Percentiles rank a stretch among this genome's conserved stretches.
These are phyloP conservation scores for Hippotragus niger DNA, from an alignment of 2,113 vertebrate genomes.

Conservation along the genomic window DNA sequence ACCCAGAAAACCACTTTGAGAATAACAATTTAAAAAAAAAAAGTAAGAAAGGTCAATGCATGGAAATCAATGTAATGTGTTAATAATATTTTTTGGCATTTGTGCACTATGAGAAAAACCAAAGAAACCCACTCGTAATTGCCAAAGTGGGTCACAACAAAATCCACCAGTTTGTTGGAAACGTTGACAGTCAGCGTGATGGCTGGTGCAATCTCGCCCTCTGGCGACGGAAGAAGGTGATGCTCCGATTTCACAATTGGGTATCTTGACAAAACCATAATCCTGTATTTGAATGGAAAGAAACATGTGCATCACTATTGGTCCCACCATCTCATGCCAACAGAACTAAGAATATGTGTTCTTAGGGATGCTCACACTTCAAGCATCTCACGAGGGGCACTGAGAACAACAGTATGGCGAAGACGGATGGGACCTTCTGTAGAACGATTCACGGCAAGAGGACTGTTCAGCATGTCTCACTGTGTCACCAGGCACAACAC, in stretches of 20 bases:
- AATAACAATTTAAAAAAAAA: neutral
- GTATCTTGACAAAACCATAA: constrained; percentile 81
- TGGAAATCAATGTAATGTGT: neutral
- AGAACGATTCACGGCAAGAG: accelerated
- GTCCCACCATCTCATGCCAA: neutral
- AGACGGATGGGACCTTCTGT: neutral
- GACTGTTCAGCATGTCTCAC: neutral
- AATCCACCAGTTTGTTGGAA: constrained; percentile 76
- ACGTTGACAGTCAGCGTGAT: constrained; percentile 81
- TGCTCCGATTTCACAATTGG: constrained; percentile 81
- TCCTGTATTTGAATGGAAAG: constrained; percentile 59
- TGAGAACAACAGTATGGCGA: neutral
- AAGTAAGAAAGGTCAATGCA: neutral
- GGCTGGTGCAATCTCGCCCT: constrained; percentile 83
- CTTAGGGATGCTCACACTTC: too few relatives aligned
- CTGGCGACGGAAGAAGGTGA: constrained; percentile 83
- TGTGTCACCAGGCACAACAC: neutral
- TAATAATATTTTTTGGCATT: neutral
- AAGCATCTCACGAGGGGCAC: neutral
- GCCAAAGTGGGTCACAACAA: constrained; percentile 83
- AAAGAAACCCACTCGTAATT: constrained; percentile 80
- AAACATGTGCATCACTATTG: neutral
- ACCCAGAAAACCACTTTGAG: neutral
- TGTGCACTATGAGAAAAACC: neutral
- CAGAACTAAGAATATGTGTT: neutral